Evolutionary conservation across 2,888 invertebrate genomes (phyloP).

Genomic region (Seira musarum): DNA sequence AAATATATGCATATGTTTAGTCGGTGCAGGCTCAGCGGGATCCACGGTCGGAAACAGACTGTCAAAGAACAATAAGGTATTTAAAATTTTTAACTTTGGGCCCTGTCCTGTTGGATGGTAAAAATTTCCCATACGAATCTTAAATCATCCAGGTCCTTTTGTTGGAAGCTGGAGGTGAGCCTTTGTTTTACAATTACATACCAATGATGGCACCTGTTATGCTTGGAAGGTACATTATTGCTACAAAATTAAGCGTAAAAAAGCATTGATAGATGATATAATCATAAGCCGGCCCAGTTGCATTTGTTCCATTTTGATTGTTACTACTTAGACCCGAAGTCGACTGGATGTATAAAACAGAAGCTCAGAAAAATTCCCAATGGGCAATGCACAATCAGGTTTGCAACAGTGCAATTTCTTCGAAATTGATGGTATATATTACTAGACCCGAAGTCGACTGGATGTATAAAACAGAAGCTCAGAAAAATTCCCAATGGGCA

Average conservation of each 20-base stretch:
- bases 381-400: conserved; percentile 43
- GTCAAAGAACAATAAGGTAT: conserved; percentile 62
- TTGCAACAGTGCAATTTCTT: no score
- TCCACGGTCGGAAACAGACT: conserved; percentile 13
- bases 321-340: conserved; percentile 46
- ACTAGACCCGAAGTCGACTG: conserved; percentile 60
- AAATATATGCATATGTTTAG: no score
- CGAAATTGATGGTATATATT: no score
- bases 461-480: conserved; percentile 62
- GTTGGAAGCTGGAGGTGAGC: conserved; percentile 64
- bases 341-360: conserved; percentile 64
- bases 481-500: conserved; percentile 53
- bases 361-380: conserved; percentile 57
- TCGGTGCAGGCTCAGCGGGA: not conserved
- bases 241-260: no score
- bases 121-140: no score
- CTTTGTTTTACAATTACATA: conserved; percentile 53
- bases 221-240: conserved; percentile 14
- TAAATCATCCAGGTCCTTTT: no score
- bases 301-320: no score
- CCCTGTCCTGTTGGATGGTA: no score
- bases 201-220: conserved; percentile 59
- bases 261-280: no score
- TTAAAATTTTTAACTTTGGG: no score
- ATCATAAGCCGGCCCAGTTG: no score